phyloP scores from a whole-genome alignment of 2,113 vertebrate genomes.

The Cinclus mexicanus region DNA sequence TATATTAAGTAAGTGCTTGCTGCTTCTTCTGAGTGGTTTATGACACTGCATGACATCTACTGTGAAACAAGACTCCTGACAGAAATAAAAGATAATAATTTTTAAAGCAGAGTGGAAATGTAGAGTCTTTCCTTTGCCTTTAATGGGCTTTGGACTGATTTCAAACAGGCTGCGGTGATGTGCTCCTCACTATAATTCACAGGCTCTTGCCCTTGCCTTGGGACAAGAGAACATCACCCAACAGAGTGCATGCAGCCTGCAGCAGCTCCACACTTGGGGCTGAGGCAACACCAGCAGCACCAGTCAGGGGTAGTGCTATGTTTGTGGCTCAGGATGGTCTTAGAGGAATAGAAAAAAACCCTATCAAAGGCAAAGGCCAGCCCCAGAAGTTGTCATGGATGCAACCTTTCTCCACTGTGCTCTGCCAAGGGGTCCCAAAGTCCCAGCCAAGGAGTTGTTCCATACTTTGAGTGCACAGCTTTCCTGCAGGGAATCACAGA shows the following conservation, averaged over 20 bases:
- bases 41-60: background rate
- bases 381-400: background rate
- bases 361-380: background rate
- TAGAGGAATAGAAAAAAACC: background rate
- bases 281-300: background rate
- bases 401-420: background rate
- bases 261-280: background rate
- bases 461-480: background rate
- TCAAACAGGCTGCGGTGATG: background rate
- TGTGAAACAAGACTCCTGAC: background rate
- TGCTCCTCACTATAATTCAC: background rate
- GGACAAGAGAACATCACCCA: background rate
- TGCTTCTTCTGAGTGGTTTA: background rate
- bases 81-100: conserved; percentile 5
- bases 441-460: background rate
- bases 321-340: background rate
- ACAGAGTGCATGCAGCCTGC: fast-evolving
- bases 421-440: background rate
- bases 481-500: background rate
- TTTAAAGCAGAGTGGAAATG: background rate
- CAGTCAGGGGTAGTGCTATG: fast-evolving
- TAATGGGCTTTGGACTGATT: conserved; percentile 1
- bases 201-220: background rate
- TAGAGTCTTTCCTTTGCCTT: conserved; percentile 8
- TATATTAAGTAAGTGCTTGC: background rate